phyloP scores from a whole-genome alignment of 2,113 vertebrate species.

The Parus major region DNA sequence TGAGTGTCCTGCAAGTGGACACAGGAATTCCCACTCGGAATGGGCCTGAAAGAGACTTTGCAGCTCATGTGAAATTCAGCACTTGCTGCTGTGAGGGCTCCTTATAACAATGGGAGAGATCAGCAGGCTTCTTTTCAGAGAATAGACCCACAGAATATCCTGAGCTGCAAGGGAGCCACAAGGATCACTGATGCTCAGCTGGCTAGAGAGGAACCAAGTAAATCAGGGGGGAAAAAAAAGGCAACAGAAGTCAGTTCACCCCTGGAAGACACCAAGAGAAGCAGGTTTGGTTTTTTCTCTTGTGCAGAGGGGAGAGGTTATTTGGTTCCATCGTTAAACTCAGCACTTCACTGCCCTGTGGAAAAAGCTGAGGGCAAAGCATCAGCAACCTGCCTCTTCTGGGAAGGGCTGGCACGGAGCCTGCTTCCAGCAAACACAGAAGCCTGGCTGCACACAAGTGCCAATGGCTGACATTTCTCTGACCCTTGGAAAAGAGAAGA shows the following conservation, averaged over 20 bases:
- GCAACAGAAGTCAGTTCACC: not conserved
- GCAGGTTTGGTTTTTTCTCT: not conserved
- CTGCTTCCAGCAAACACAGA: not conserved
- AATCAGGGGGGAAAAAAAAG: not conserved
- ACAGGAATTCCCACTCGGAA: accelerated
- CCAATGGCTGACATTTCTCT: not conserved
- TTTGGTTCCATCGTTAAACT: not conserved
- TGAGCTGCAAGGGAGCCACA: not conserved
- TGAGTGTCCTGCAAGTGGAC: not conserved
- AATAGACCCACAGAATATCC: not conserved
- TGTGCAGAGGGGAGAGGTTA: not conserved
- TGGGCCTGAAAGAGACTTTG: not conserved
- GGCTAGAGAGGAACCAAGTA: not conserved
- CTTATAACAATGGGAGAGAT: not conserved
- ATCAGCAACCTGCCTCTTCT: not conserved
- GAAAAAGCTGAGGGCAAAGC: not conserved
- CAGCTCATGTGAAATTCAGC: not conserved
- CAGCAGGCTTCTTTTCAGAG: not conserved
- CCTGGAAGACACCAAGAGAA: not conserved
- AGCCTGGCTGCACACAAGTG: not conserved
- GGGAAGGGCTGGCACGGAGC: not conserved
- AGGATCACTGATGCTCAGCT: not conserved
- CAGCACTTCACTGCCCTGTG: not conserved
- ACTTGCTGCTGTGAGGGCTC: not conserved
- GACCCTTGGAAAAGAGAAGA: conserved; percentile 36